phyloP scores from a whole-genome alignment of 2,797 vertebrate species.

The Cirrhinus molitorella region DNA sequence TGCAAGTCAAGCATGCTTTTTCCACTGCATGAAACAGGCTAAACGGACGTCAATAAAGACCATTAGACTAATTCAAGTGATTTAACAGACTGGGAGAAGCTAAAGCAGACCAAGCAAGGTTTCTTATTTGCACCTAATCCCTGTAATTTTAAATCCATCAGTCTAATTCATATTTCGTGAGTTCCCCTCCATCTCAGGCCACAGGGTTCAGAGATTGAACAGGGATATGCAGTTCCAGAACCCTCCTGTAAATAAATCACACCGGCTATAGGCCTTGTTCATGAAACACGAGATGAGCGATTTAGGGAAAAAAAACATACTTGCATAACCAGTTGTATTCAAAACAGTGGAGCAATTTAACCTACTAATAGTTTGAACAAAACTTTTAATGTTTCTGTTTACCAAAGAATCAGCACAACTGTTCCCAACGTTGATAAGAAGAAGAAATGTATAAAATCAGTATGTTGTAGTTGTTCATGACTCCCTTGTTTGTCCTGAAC shows the following conservation, averaged over 20 bases:
- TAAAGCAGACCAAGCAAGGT: constrained; percentile 50
- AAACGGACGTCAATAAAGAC: constrained; percentile 64
- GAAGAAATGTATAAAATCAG: background rate
- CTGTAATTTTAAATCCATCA: constrained; percentile 60
- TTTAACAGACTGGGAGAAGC: constrained; percentile 48
- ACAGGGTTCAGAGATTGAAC: constrained; percentile 51
- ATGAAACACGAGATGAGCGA: background rate
- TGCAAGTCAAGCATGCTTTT: constrained; percentile 61
- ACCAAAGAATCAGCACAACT: background rate
- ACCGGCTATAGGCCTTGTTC: constrained; percentile 39
- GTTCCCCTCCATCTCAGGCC: constrained; percentile 45
- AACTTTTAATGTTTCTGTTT: background rate
- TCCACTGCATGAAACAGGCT: constrained; percentile 60
- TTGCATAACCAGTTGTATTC: background rate
- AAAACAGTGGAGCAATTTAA: background rate
- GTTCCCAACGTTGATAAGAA: background rate
- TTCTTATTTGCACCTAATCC: constrained; percentile 71
- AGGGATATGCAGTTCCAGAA: constrained; percentile 42
- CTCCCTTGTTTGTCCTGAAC: too few relatives aligned
- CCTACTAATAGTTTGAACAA: background rate
- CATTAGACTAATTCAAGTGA: constrained; percentile 61
- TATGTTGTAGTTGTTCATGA: background rate
- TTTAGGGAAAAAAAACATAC: background rate
- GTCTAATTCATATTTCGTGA: constrained; percentile 57
- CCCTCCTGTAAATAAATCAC: constrained; percentile 61